Base-by-base conservation (phyloP, 2,113 vertebrate species). In the Oceanites oceanicus region DNA sequence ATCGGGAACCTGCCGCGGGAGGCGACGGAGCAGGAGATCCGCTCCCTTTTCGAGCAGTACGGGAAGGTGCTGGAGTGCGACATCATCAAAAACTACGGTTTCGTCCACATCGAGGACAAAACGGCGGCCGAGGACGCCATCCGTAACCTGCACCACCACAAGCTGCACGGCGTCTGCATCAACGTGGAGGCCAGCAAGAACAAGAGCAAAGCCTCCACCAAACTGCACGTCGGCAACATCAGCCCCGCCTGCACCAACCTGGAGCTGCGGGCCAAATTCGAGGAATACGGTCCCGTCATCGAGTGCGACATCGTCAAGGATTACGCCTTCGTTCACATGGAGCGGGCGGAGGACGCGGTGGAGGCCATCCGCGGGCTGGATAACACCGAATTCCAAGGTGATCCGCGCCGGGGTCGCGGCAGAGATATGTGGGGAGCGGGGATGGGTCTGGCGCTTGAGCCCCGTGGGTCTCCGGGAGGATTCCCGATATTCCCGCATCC, bases 231-330 rank as follows among this genome's bases (percentile, higher is more conserved):
- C 19, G 99, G 99, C 88, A 99, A 99, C 96, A 99, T 99, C 91
- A 98, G 98, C 19, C 97, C 98, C 17, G 96, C 97, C 4, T 99
- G 99, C 82, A 99, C 99, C 97, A 99, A 99, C 96, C 97, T 99
- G 68, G 99, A 99, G 98, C 98, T 99, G 70, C 97, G 99, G 11
- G 98, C 99, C 96, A 99, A 99, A 92, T 99, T 99, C 75, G 99
- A 99, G 94, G 99, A 99, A 97, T 99, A 98, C 32, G 99, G 99
- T 19, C 86, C 98, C 1, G 99, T 99, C 75, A 97, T 99, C 44
- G 99, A 99, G 96, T 99, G 99, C 66, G 99, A 99, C 98, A 99
- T 99, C 95, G 99, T 99, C 27, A 99, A 99, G 97, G 99, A 99
- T 96, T 99, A 99, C 79, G 99, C 99, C 61, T 99, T 95, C 10